Conservation (phyloP, 2,888 invertebrate species). For the Strigamia transsilvanica region DNA sequence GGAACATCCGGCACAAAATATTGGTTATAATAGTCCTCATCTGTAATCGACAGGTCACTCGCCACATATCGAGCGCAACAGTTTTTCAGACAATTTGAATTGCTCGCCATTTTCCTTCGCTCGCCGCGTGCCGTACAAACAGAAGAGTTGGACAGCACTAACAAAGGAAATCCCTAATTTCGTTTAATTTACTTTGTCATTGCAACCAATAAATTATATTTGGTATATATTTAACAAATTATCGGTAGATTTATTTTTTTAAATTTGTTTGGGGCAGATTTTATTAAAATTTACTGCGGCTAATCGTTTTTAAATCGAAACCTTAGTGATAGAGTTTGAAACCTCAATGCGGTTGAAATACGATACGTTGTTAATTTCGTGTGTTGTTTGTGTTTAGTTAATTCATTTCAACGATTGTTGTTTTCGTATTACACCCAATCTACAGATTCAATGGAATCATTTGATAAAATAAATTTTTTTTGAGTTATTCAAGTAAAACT, state of each 20-base stretch:
- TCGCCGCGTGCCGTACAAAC: background rate
- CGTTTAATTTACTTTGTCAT: background rate
- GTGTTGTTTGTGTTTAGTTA: too few relatives aligned
- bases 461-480: too few relatives aligned
- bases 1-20: background rate
- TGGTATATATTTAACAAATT: background rate
- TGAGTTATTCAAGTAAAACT: background rate
- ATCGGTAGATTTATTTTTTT: background rate
- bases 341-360: too few relatives aligned
- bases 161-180: background rate
- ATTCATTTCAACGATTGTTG: too few relatives aligned
- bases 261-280: background rate
- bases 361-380: too few relatives aligned
- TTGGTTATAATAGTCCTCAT: slow-evolving; percentile 8
- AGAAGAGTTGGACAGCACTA: background rate
- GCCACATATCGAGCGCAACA: background rate
- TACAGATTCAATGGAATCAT: too few relatives aligned
- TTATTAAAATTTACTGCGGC: background rate
- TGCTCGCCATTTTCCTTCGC: background rate
- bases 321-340: background rate
- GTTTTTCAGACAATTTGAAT: background rate
- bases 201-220: background rate
- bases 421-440: too few relatives aligned
- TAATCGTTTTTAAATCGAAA: background rate
- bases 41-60: background rate